Percentiles rank a stretch among this genome's conserved stretches.
Evolutionary conservation across 2,113 vertebrate species (phyloP).

Genomic region (Dinomys branickii): DNA sequence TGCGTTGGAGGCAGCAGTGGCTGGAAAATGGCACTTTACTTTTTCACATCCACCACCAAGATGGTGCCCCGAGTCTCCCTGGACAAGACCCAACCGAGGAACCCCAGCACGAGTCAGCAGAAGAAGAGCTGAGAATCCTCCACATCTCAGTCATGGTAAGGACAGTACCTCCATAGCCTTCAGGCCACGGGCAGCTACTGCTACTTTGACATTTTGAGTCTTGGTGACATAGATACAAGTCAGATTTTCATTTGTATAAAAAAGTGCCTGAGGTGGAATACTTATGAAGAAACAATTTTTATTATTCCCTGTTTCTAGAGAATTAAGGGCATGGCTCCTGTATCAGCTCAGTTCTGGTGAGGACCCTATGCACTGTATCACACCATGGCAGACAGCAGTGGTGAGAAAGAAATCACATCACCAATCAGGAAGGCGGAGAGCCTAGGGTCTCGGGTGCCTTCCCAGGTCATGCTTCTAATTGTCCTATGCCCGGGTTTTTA

Average conservation of each 20-base stretch:
- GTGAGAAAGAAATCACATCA: neutral
- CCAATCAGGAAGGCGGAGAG: neutral
- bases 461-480: neutral
- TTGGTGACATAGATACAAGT: neutral
- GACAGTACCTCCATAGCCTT: neutral
- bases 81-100: conserved; percentile 93
- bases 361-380: neutral
- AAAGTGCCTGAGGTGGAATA: neutral
- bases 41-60: conserved; percentile 99
- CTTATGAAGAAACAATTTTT: neutral
- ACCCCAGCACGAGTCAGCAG: conserved; percentile 92
- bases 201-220: neutral
- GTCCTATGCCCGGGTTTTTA: neutral
- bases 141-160: conserved; percentile 99
- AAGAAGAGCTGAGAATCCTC: conserved; percentile 97
- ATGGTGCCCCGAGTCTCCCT: conserved; percentile 91
- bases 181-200: rapidly evolving
- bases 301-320: neutral
- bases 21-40: conserved; percentile 98
- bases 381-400: neutral
- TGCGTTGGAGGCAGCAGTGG: conserved; percentile 99
- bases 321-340: neutral
- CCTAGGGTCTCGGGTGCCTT: neutral
- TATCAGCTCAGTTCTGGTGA: neutral
- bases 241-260: neutral